phyloP scores from a whole-genome alignment of 2,888 invertebrate species.

The Entomobrya proxima region DNA sequence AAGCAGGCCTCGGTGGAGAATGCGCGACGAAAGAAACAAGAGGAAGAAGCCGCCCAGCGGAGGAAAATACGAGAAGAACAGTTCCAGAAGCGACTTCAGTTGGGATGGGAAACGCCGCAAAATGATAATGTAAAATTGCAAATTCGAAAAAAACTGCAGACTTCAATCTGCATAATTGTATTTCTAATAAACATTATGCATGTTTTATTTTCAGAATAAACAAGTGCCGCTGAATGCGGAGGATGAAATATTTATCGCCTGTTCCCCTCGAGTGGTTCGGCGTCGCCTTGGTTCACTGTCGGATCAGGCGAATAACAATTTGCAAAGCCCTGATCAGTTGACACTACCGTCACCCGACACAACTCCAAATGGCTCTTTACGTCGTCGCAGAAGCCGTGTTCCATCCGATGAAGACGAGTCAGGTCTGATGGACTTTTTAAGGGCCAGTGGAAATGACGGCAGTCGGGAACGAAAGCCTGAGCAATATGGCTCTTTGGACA shows the following conservation, averaged over 20 bases:
- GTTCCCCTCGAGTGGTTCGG: constrained; percentile 84
- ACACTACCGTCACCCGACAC: constrained; percentile 81
- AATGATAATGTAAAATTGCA: constrained; percentile 59
- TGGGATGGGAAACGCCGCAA: constrained; percentile 75
- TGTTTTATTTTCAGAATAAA: constrained; percentile 75
- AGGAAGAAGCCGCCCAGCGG: constrained; percentile 90
- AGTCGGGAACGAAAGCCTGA: constrained; percentile 84
- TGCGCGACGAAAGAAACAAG: constrained; percentile 87
- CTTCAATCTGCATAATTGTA: not conserved
- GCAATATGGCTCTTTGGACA: constrained; percentile 82
- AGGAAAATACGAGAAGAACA: constrained; percentile 86
- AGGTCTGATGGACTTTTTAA: constrained; percentile 89
- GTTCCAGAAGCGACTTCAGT: constrained; percentile 72
- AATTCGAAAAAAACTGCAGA: no score
- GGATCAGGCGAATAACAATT: constrained; percentile 76
- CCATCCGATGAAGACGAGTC: constrained; percentile 90
- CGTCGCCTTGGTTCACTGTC: constrained; percentile 84
- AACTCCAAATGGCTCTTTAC: constrained; percentile 91
- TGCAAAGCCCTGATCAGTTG: constrained; percentile 73
- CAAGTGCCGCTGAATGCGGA: constrained; percentile 80
- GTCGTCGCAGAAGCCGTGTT: constrained; percentile 88
- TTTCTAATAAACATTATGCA: not conserved
- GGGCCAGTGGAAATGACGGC: constrained; percentile 84
- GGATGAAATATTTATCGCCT: constrained; percentile 82
- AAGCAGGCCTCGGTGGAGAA: constrained; percentile 90